These are phyloP conservation scores for Smutsia gigantea DNA, from an alignment of 2,797 vertebrate species.

Conservation along the genomic window DNA sequence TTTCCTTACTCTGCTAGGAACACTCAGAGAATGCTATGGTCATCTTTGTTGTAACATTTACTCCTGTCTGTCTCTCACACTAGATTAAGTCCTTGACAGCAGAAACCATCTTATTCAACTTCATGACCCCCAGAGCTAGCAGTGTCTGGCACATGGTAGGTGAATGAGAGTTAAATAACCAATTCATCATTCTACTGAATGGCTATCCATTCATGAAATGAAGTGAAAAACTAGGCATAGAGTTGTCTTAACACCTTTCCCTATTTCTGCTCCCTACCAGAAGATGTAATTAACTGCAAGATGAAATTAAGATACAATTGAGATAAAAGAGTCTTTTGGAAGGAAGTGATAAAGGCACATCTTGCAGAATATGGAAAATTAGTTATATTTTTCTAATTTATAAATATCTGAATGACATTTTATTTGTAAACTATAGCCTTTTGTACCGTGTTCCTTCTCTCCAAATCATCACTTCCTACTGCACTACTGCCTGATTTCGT, in stretches of 20 bases:
- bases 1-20: not conserved
- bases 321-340: not conserved
- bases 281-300: not conserved
- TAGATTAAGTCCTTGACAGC: not conserved
- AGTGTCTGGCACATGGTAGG: not conserved
- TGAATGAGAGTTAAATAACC: not conserved
- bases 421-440: not conserved
- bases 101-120: not conserved
- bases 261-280: not conserved
- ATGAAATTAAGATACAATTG: not conserved
- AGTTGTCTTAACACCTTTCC: not conserved
- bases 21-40: not conserved
- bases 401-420: not conserved
- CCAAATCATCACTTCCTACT: not conserved
- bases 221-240: not conserved
- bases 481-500: not conserved
- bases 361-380: slow-evolving; percentile 15
- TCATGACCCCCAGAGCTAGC: not conserved
- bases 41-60: not conserved
- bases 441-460: not conserved
- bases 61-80: not conserved
- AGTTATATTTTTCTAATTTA: not conserved
- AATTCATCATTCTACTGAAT: not conserved
- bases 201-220: not conserved
- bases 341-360: not conserved